Percentiles rank a stretch among this genome's conserved stretches.
phyloP scores from a whole-genome alignment of 2,113 vertebrate species.

The Corythornis vintsioides region DNA sequence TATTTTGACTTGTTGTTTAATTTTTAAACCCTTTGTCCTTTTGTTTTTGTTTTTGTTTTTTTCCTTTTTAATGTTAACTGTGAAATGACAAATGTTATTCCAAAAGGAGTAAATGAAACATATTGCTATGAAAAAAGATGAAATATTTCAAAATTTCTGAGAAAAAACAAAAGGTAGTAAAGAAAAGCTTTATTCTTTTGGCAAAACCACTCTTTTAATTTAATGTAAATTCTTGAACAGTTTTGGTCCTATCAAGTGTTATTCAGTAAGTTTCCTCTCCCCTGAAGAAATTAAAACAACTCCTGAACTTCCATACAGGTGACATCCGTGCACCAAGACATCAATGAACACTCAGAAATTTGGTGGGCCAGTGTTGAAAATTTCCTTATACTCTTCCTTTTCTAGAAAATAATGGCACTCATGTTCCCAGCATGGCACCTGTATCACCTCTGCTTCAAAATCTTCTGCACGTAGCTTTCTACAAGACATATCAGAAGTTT shows the following conservation, averaged over 20 bases:
- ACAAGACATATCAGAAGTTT: neutral
- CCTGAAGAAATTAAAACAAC: neutral
- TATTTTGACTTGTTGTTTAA: constrained; percentile 4
- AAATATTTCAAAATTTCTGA: neutral
- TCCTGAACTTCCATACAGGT: neutral
- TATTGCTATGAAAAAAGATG: neutral
- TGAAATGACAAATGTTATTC: neutral
- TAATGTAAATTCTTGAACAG: neutral
- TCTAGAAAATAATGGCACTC: neutral
- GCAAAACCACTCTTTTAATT: neutral
- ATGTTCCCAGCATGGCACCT: neutral
- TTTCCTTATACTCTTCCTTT: neutral
- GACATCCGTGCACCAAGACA: neutral
- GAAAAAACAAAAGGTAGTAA: neutral
- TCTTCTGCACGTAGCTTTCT: neutral
- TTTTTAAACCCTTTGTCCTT: neutral
- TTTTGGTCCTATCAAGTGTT: neutral
- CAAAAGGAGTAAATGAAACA: neutral
- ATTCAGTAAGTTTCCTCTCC: neutral
- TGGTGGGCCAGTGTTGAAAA: neutral
- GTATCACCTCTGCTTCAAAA: neutral
- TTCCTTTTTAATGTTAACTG: neutral
- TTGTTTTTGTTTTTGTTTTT: no score
- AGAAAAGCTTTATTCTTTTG: neutral
- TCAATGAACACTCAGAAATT: neutral